Percentiles rank a stretch among this genome's conserved stretches.
These are phyloP conservation scores for Athripsodes cinereus DNA, from an alignment of 2,888 invertebrate species.

Conservation along the genomic window DNA sequence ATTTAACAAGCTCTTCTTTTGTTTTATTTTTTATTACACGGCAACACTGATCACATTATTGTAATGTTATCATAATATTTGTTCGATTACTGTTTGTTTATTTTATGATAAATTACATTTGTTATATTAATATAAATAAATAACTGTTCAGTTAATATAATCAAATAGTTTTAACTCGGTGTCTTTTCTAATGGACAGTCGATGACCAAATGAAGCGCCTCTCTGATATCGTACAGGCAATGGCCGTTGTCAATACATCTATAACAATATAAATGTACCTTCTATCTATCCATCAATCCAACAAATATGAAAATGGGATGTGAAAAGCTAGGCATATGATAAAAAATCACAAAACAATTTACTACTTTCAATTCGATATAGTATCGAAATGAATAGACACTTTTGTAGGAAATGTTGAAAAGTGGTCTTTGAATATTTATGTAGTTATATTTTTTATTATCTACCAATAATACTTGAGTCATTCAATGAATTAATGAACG, in stretches of 20 bases:
- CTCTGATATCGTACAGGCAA: too few species aligned
- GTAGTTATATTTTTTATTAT: too few species aligned
- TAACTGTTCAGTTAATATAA: too few species aligned
- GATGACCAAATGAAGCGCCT: slow-evolving; percentile 14
- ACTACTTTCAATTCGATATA: too few species aligned
- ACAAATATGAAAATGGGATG: neutral
- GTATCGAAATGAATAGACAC: neutral
- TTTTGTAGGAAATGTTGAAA: neutral
- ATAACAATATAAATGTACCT: neutral
- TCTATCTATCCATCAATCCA: neutral
- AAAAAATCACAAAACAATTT: neutral
- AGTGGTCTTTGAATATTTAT: slow-evolving; percentile 29
- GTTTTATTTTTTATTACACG: neutral
- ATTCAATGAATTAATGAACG: too few species aligned
- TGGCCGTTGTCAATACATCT: neutral
- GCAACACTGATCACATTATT: neutral
- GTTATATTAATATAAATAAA: too few species aligned
- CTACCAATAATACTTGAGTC: too few species aligned
- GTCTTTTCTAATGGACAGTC: slow-evolving; percentile 1
- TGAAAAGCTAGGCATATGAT: neutral
- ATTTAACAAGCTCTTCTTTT: slow-evolving; percentile 3
- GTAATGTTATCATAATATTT: neutral
- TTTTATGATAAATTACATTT: too few species aligned
- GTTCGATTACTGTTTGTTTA: neutral
- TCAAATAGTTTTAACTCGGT: too few species aligned